Conservation (phyloP, 2,113 vertebrate genomes). For the Psettodes erumei region DNA sequence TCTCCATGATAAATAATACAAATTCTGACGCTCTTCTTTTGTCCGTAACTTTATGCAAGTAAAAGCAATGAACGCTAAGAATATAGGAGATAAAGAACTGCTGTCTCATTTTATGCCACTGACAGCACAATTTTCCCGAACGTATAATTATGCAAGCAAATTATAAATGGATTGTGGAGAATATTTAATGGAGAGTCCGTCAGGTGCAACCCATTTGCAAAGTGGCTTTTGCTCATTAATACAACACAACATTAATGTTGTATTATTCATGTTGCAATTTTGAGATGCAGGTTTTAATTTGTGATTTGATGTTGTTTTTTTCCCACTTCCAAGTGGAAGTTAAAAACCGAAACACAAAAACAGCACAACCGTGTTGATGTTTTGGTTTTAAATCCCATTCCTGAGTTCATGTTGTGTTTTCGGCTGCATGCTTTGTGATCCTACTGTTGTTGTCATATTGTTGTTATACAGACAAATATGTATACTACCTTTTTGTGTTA, state of each 20-base stretch:
- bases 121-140: constrained; percentile 50
- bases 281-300: constrained; percentile 51
- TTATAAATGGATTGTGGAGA: constrained; percentile 56
- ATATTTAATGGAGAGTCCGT: constrained; percentile 60
- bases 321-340: constrained; percentile 18
- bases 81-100: constrained; percentile 28
- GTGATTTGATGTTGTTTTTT: constrained; percentile 27
- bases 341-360: constrained; percentile 24
- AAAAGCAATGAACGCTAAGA: constrained; percentile 15
- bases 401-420: constrained; percentile 49
- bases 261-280: constrained; percentile 56
- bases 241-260: constrained; percentile 54
- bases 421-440: constrained; percentile 44
- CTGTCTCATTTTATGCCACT: constrained; percentile 36
- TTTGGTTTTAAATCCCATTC: constrained; percentile 59
- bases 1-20: constrained; percentile 16
- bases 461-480: constrained; percentile 1
- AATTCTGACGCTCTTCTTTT: constrained; percentile 14
- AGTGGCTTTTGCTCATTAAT: constrained; percentile 62
- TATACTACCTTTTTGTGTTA: background rate
- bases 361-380: constrained; percentile 44
- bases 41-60: constrained; percentile 22
- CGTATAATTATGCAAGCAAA: constrained; percentile 63
- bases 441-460: constrained; percentile 39
- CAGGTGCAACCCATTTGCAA: constrained; percentile 67